Conservation (phyloP, 2,888 invertebrate species). For the Cataglyphis albicans region DNA sequence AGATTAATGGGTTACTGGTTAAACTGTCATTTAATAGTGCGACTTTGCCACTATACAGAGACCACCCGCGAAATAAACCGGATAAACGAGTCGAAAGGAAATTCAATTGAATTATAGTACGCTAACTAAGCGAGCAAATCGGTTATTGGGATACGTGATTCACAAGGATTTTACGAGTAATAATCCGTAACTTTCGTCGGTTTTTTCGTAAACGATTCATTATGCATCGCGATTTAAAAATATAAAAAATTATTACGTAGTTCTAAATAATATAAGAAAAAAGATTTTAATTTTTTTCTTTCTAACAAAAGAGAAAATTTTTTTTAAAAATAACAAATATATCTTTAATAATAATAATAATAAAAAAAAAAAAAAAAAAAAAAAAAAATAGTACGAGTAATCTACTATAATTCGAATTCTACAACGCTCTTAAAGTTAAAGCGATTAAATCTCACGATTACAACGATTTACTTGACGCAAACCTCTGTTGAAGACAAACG, state of each 20-base stretch:
- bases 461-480: slow-evolving; percentile 17
- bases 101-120: slow-evolving; percentile 46
- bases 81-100: slow-evolving; percentile 67
- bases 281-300: background rate
- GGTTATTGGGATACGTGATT: background rate
- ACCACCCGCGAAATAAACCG: slow-evolving; percentile 62
- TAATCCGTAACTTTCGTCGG: background rate
- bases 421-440: background rate
- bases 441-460: slow-evolving; percentile 5
- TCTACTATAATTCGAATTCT: background rate
- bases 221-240: background rate
- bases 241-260: background rate
- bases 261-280: background rate
- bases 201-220: background rate
- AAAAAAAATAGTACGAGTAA: background rate
- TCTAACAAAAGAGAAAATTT: background rate
- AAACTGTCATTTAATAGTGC: slow-evolving; percentile 14
- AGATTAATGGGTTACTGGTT: background rate
- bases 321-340: background rate
- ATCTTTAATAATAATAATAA: no score
- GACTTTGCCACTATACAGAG: slow-evolving; percentile 20
- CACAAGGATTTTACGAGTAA: slow-evolving; percentile 23
- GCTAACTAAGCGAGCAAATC: slow-evolving; percentile 13
- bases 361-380: no score
- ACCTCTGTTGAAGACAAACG: background rate